phyloP scores from a whole-genome alignment of 2,888 invertebrate species.

The Theristus sp. region DNA sequence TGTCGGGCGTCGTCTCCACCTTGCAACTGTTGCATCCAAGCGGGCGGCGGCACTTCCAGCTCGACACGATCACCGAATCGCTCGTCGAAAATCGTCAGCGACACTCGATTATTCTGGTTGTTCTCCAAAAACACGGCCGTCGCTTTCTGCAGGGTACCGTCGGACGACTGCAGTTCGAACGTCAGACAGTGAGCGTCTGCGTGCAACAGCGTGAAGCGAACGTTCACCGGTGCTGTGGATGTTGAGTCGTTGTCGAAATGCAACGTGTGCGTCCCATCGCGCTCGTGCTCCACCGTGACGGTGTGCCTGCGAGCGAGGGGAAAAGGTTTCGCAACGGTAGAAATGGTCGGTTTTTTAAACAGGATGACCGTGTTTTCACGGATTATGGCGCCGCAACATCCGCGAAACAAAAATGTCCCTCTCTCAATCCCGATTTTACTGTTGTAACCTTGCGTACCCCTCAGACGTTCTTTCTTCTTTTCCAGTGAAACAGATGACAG shows the following conservation, averaged over 20 bases:
- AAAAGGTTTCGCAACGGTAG: too few species aligned
- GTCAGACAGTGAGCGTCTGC: background rate
- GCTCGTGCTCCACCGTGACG: background rate
- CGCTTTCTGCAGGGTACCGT: background rate
- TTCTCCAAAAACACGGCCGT: background rate
- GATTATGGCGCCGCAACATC: too few species aligned
- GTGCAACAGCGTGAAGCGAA: background rate
- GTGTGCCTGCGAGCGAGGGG: too few species aligned
- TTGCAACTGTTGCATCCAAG: background rate
- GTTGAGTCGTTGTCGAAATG: conserved; percentile 7
- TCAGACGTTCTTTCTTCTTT: too few species aligned
- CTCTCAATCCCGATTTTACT: too few species aligned
- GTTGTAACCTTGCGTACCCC: too few species aligned
- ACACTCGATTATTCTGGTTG: background rate
- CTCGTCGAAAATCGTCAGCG: background rate
- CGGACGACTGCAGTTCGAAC: background rate
- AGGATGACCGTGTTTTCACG: too few species aligned
- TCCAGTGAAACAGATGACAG: too few species aligned
- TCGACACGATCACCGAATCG: background rate
- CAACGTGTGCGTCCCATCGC: background rate
- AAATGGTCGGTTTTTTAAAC: too few species aligned
- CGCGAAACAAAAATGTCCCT: too few species aligned
- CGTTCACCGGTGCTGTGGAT: background rate
- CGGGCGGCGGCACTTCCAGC: background rate
- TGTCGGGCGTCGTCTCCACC: conserved; percentile 30